These are phyloP conservation scores for Drosophila ustulata DNA, from an alignment of 2,888 invertebrate species.

Conservation along the genomic window DNA sequence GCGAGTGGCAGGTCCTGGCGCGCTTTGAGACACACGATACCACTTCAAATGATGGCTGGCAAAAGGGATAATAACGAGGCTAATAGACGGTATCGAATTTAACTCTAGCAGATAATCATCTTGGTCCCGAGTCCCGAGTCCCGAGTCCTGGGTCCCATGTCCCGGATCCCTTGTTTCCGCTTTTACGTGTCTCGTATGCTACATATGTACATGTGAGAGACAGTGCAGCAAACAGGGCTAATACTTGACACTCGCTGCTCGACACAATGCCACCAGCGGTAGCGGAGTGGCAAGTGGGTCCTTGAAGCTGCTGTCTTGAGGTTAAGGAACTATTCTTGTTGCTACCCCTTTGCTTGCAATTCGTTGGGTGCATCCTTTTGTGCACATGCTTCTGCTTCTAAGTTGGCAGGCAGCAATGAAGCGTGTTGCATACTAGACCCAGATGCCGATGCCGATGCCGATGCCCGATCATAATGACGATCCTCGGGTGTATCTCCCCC, in stretches of 20 bases:
- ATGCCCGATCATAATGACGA: conserved; percentile 47
- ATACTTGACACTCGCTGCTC: conserved; percentile 65
- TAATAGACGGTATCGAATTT: conserved; percentile 84
- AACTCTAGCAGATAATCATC: conserved; percentile 83
- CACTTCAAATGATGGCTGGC: conserved; percentile 76
- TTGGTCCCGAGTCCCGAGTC: conserved; percentile 29
- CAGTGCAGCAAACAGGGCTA: conserved; percentile 50
- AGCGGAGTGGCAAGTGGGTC: conserved; percentile 42
- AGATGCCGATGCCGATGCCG: conserved; percentile 39
- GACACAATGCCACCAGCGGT: neutral
- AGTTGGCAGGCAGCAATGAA: conserved; percentile 54
- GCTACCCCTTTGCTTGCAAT: conserved; percentile 32
- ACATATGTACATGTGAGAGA: conserved; percentile 9
- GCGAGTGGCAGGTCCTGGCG: conserved; percentile 34
- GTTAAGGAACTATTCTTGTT: conserved; percentile 34
- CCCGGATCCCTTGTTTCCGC: neutral
- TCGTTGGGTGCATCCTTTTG: neutral
- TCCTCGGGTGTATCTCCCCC: conserved; percentile 22
- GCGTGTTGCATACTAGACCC: conserved; percentile 38
- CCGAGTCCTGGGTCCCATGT: neutral
- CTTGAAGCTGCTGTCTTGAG: conserved; percentile 37
- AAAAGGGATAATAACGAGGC: conserved; percentile 81
- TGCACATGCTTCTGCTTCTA: neutral
- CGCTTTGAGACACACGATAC: conserved; percentile 80
- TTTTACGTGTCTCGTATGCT: neutral